phyloP scores from a whole-genome alignment of 2,797 vertebrate genomes.

The Lateolabrax maculatus region DNA sequence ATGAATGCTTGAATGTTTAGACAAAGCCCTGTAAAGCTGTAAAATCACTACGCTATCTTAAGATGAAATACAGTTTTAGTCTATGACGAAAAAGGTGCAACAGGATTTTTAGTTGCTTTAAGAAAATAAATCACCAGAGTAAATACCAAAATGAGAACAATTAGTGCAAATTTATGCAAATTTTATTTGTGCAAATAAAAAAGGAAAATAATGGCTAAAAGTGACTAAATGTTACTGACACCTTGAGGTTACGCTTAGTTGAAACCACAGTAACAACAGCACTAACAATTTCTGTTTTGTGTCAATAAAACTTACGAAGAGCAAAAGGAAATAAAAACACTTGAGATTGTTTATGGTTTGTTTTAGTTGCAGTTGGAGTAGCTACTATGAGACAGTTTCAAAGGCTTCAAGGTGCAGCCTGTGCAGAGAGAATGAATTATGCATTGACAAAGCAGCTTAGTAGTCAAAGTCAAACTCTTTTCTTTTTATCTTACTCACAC shows the following conservation, averaged over 20 bases:
- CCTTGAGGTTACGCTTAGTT: background rate
- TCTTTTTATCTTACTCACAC: constrained; percentile 65
- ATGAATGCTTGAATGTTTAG: background rate
- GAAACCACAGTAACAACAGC: constrained; percentile 13
- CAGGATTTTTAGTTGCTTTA: background rate
- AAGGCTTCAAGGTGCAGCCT: constrained; percentile 58
- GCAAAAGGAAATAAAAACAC: constrained; percentile 17
- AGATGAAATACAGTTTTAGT: background rate
- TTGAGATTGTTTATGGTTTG: constrained; percentile 49
- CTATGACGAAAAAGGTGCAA: background rate
- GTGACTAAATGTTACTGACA: background rate
- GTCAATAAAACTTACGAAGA: constrained; percentile 34
- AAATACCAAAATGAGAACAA: constrained; percentile 1
- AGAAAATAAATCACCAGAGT: background rate
- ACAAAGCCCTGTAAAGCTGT: constrained; percentile 8
- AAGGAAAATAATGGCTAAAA: background rate
- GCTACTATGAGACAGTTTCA: constrained; percentile 66
- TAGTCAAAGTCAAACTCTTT: constrained; percentile 72
- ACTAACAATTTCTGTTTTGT: constrained; percentile 8
- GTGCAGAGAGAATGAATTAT: constrained; percentile 71
- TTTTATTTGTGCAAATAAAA: background rate
- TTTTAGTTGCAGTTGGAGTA: constrained; percentile 58
- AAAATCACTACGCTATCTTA: background rate
- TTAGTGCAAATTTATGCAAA: too few relatives aligned
- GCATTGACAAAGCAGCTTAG: constrained; percentile 74